Base-by-base conservation (phyloP, 2,113 vertebrate genomes). In the Gulo gulo region DNA sequence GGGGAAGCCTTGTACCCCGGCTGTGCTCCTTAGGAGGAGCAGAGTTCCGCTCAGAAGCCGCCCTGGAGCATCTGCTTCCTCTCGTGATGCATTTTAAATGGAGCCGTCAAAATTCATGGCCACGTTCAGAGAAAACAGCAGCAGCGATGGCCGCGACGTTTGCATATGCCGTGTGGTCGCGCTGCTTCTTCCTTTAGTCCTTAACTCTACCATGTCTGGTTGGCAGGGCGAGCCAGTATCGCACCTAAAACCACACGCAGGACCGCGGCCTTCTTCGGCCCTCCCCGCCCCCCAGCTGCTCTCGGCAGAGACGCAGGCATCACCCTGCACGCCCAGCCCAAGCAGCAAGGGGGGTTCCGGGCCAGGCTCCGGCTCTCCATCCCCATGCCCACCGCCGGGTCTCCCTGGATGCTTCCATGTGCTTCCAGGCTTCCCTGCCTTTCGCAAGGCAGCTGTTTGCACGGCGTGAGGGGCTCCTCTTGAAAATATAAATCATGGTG, bases 151-250 rank as follows among this genome's bases (percentile, higher is more conserved):
- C 23, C 57, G 4, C 20, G 0, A 4, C 3, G 15, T 71, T 29
- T 16, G 14, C 71, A 14, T 0, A 20, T 0, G 0, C 59, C 0
- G 4, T 0, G 16, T 0, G 10, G 52, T 7, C 0, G 0, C 13
- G 55, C 23, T 29, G 61, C 4, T 10, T 10, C 69, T 20, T 6
- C 45, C 1, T 2, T 52, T 34, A 11, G 4, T 5, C 18, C 61
- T 6, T 2, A 15, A 11, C 20, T 0, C 14, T 6, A 4, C 21
- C 26, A 0, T 0, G 29, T 4, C 4, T 0, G 20, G 67, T 1
- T 4, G 94, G 71, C 50, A 9, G 71, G 8, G 57, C 47, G 3
- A 4, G 31, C 1, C 4, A 24, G 6, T 0, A 0, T 15, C 3
- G 18, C 1, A 36, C n/a, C 78, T 55, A 6, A 42, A 24, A 4